Conservation (phyloP, 1,140 invertebrate species). For the Amphibalanus amphitrite region DNA sequence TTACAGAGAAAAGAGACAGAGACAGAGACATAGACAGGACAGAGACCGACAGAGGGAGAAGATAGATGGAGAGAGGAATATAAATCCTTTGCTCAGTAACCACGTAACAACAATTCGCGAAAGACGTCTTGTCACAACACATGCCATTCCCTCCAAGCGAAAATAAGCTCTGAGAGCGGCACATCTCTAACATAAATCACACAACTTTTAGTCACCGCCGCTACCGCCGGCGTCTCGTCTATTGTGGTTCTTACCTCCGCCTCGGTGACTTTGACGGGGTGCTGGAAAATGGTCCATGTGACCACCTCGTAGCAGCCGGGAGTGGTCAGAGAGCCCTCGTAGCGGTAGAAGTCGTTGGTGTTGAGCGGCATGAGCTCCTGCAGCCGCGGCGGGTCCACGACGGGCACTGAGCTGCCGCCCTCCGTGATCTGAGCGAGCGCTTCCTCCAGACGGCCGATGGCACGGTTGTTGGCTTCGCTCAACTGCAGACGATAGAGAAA, state of each 20-base stretch:
- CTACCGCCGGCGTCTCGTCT: too few relatives aligned
- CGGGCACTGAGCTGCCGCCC: not conserved
- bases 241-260: conserved; percentile 34
- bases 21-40: too few relatives aligned
- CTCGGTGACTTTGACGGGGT: conserved; percentile 37
- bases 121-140: too few relatives aligned
- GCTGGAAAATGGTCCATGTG: conserved; percentile 48
- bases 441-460: not conserved
- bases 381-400: conserved; percentile 25
- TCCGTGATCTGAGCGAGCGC: not conserved
- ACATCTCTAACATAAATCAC: too few relatives aligned
- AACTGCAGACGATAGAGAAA: not conserved
- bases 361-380: conserved; percentile 34
- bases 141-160: too few relatives aligned
- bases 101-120: too few relatives aligned
- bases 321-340: conserved; percentile 55
- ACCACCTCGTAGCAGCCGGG: conserved; percentile 51
- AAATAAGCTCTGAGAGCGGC: too few relatives aligned
- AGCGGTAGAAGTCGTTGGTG: conserved; percentile 39
- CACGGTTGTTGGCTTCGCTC: not conserved
- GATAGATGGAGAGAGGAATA: too few relatives aligned
- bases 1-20: too few relatives aligned
- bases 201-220: too few relatives aligned
- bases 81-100: too few relatives aligned
- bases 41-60: too few relatives aligned